Evolutionary conservation across 2,888 invertebrate species (phyloP).

Genomic region (Cataglyphis cursor): DNA sequence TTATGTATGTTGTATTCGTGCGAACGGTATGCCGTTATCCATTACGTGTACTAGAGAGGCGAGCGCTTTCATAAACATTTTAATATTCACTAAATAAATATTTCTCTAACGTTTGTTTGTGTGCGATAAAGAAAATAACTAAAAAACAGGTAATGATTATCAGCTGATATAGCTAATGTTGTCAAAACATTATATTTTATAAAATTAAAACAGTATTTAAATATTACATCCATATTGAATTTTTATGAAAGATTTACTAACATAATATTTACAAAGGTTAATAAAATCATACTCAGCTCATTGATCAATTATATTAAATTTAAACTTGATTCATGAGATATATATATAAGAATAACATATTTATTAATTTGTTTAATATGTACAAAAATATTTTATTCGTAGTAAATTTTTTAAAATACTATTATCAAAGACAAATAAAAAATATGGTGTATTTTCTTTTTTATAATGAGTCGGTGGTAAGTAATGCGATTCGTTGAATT

Average conservation of each 20-base stretch:
- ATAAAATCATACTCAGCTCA: neutral
- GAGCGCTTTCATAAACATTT: slow-evolving; percentile 18
- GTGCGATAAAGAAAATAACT: neutral
- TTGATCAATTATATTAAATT: neutral
- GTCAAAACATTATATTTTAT: neutral
- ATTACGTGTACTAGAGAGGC: neutral
- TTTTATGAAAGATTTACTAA: neutral
- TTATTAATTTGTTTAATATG: neutral
- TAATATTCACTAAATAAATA: slow-evolving; percentile 10
- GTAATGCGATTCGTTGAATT: slow-evolving; percentile 1
- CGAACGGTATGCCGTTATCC: slow-evolving; percentile 10
- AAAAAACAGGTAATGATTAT: neutral
- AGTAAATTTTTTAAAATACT: neutral
- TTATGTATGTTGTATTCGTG: slow-evolving; percentile 25
- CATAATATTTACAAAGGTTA: neutral
- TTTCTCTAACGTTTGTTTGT: neutral
- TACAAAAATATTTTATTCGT: neutral
- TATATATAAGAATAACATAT: neutral
- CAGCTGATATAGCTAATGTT: neutral
- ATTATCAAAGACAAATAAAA: neutral
- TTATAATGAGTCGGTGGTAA: neutral
- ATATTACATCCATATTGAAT: neutral
- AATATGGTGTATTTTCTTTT: neutral
- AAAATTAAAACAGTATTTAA: neutral
- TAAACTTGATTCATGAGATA: neutral